These are phyloP conservation scores for Linyphia triangularis DNA, from an alignment of 2,888 invertebrate genomes.

Conservation along the genomic window DNA sequence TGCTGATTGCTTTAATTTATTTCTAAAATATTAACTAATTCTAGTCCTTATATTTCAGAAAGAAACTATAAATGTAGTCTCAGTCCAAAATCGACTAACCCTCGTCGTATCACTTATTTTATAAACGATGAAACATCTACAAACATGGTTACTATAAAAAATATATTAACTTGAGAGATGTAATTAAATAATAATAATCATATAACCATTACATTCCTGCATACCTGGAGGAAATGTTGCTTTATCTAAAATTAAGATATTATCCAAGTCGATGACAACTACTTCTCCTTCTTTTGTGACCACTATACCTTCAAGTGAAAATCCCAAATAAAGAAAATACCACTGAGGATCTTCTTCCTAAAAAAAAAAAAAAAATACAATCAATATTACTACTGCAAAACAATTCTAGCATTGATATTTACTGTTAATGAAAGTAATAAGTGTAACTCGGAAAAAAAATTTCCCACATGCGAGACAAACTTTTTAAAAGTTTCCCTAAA, in stretches of 20 bases:
- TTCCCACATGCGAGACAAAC: neutral
- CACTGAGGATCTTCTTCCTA: conserved; percentile 77
- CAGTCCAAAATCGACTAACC: too few relatives aligned
- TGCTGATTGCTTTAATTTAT: too few relatives aligned
- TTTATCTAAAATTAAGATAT: conserved; percentile 76
- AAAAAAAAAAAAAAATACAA: neutral
- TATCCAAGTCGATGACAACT: conserved; percentile 75
- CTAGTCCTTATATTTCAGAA: too few relatives aligned
- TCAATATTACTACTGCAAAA: neutral
- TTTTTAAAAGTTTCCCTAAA: neutral
- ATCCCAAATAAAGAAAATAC: conserved; percentile 76
- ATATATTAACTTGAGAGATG: too few relatives aligned
- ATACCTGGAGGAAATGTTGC: conserved; percentile 63
- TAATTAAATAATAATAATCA: too few relatives aligned
- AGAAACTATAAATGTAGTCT: too few relatives aligned
- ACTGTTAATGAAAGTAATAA: neutral
- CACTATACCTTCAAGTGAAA: conserved; percentile 74
- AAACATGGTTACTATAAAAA: too few relatives aligned
- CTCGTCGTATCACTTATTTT: too few relatives aligned
- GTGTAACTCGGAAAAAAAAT: too few relatives aligned
- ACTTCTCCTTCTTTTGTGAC: conserved; percentile 76
- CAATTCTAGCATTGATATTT: neutral
- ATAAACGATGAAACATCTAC: too few relatives aligned
- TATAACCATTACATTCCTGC: too few relatives aligned
- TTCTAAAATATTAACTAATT: too few relatives aligned